Evolutionary conservation across 2,888 invertebrate species (phyloP), one percentile per base, ranked within the genome.

Genomic region (Allolobophora icterica): DNA sequence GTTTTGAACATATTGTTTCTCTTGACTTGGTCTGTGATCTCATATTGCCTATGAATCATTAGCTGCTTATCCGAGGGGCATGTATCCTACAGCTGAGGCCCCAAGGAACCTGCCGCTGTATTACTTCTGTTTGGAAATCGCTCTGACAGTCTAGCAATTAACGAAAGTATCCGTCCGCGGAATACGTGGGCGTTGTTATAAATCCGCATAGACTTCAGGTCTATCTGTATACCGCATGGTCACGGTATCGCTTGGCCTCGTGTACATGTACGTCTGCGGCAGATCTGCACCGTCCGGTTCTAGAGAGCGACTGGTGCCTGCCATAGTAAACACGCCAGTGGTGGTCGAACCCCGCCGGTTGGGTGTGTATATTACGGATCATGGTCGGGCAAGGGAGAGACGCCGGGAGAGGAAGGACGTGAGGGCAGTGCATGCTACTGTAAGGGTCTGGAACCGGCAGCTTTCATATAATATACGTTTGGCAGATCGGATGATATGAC

Each of bases 291-390:
- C 52, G 71, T n/a, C n/a, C 30, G 13, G 71, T 11, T 71, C 11
- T n/a, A n/a, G 71, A 71, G 30, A 71, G 71, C 71, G 71, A 71
- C 71, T n/a, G 24, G 52, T 52, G 52, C 24, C 52, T 52, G 52
- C 52, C 52, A 52, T 71, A 17, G 71, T 71, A 71, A 71, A 71
- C 71, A 71, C 71, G 71, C n/a, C n/a, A 2, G 11, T n/a, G 71
- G 30, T 71, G 71, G 71, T 71, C 71, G 71, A 71, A n/a, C n/a
- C 24, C 71, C 71, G n/a, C 71, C 71, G n/a, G 8, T n/a, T n/a
- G 71, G 71, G 71, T n/a, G 71, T 71, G 71, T 71, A 71, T 30
- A 71, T 71, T 71, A 71, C 71, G 71, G 71, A n/a, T 71, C 71
- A 71, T 71, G 71, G n/a, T n/a, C 17, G 30, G 71, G n/a, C 71